phyloP scores from a whole-genome alignment of 2,888 invertebrate species.

The Drosophila hawaiiensis region DNA sequence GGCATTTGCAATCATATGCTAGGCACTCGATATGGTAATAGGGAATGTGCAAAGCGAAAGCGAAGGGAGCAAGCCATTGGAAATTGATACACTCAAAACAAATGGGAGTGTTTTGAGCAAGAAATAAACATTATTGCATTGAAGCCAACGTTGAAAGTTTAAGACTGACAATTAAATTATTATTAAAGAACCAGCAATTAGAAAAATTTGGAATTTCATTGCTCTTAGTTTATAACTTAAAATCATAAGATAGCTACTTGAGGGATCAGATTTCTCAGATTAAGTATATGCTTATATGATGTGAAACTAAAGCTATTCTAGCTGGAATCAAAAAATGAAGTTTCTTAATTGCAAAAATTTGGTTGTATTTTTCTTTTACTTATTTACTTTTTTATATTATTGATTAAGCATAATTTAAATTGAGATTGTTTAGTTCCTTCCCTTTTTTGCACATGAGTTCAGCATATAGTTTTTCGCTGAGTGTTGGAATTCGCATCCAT shows the following conservation, averaged over 20 bases:
- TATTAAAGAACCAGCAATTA: not conserved
- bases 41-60: constrained; percentile 27
- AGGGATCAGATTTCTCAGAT: not conserved
- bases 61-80: not conserved
- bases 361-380: not conserved
- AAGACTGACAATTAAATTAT: not conserved
- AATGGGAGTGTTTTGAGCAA: not conserved
- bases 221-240: not conserved
- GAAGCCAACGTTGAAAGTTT: not conserved
- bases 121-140: not conserved
- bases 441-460: not conserved
- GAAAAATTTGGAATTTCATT: not conserved
- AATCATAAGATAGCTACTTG: too few species aligned
- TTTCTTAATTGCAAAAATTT: not conserved
- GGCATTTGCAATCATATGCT: constrained; percentile 80
- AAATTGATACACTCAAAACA: constrained; percentile 2
- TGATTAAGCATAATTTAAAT: not conserved
- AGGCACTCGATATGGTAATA: constrained; percentile 56
- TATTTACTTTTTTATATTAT: not conserved
- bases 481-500: constrained; percentile 6
- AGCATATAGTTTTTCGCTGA: not conserved
- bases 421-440: not conserved
- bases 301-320: not conserved
- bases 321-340: not conserved
- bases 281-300: not conserved